Base-by-base conservation (phyloP, 2,888 invertebrate genomes). In the Vesta saturnalis region DNA sequence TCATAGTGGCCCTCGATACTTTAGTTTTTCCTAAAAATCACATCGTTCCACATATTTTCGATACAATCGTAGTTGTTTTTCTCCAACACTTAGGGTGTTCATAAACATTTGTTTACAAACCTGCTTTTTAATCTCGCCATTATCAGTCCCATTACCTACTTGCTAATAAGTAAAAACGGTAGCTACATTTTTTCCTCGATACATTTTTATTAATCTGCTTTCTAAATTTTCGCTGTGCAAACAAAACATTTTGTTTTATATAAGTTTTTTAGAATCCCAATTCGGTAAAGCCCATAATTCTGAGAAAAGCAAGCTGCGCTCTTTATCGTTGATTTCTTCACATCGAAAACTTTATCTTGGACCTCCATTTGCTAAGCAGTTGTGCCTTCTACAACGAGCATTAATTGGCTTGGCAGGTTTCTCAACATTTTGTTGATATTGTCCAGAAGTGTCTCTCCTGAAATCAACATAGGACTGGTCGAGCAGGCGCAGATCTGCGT, bases 1-100 rank as follows among this genome's bases (percentile, higher is more conserved):
- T 58, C 35, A 58, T 35, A 58, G 58, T 58, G 1, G 58, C 35
- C 58, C 58, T 58, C 35, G 39, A 58, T 57, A 58, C 58, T 58
- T 58, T 58, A 58, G 58, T 58, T 58, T 30, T 58, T 58, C 39
- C 58, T 58, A 58, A 58, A 58, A 15, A 30, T 49, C 16, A 18
- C 16, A 58, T 63, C 10, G 58, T 58, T 22, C 52, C 16, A 15
- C 63, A 63, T 63, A 47, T 47, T 47, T 47, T 47, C n/a, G 8
- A 47, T 47, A 5, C n/a, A 47, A 47, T 14, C 47, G 47, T 47
- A 47, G 12, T 47, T 4, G 47, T 47, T 4, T 47, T 47, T 47
- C 47, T n/a, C 47, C 47, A 47, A 47, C 12, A n/a, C 47, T 47
- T 47, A 47, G 4, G 4, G 47, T 47, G 47, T n/a, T n/a, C 47